These are phyloP conservation scores for Globodera rostochiensis DNA, from an alignment of 1,140 invertebrate genomes.

Conservation along the genomic window DNA sequence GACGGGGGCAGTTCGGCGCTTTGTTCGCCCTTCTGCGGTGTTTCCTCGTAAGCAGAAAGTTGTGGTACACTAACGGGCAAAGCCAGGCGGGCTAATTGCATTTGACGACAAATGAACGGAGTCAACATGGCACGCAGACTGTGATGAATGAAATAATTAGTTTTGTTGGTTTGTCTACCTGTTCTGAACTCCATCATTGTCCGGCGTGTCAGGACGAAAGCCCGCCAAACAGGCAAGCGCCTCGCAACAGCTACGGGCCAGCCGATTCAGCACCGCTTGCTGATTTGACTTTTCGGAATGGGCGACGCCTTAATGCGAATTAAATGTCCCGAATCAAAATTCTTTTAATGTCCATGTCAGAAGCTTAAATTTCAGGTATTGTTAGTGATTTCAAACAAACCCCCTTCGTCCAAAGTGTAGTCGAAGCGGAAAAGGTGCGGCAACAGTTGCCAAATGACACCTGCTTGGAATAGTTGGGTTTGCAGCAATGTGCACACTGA, in stretches of 20 bases:
- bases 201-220: conserved; percentile 74
- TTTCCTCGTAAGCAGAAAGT: not conserved
- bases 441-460: conserved; percentile 87
- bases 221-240: conserved; percentile 83
- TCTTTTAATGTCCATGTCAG: no score
- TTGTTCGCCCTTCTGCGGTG: not conserved
- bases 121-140: conserved; percentile 81
- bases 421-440: conserved; percentile 92
- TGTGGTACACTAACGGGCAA: conserved; percentile 12
- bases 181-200: conserved; percentile 72
- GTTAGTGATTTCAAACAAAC: conserved; percentile 63
- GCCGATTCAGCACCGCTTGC: conserved; percentile 84
- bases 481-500: conserved; percentile 82
- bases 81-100: conserved; percentile 71
- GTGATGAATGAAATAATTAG: not conserved
- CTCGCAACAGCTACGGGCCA: conserved; percentile 82
- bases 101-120: conserved; percentile 80
- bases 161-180: conserved; percentile 44
- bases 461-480: conserved; percentile 84
- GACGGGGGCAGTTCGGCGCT: not conserved
- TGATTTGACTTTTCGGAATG: conserved; percentile 65
- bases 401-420: conserved; percentile 94
- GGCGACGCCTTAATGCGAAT: conserved; percentile 42
- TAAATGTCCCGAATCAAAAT: not conserved
- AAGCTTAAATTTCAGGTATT: not conserved